These are phyloP conservation scores for Drosophila phalerata DNA, from an alignment of 2,888 invertebrate genomes.

Conservation along the genomic window DNA sequence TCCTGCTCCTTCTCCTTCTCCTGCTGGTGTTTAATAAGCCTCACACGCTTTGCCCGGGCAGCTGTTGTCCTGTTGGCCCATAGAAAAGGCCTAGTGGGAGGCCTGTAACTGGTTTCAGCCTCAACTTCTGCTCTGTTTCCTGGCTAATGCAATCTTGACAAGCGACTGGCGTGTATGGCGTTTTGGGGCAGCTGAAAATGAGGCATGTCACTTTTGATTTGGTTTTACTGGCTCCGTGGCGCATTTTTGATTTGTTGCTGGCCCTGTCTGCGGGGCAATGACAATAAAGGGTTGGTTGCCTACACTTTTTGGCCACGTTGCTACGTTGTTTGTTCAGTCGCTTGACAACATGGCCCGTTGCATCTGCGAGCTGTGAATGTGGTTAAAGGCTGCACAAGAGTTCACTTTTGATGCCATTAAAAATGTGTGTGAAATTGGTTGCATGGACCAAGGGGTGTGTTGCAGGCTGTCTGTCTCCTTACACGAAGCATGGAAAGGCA, in stretches of 20 bases:
- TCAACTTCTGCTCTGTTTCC: constrained; percentile 35
- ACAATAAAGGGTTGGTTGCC: background rate
- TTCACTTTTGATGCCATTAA: constrained; percentile 41
- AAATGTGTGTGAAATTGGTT: constrained; percentile 38
- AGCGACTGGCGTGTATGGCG: constrained; percentile 48
- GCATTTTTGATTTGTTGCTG: constrained; percentile 66
- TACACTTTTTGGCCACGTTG: constrained; percentile 15
- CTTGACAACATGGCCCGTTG: constrained; percentile 35
- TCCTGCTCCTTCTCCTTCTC: background rate
- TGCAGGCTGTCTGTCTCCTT: constrained; percentile 1
- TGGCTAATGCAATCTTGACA: constrained; percentile 78
- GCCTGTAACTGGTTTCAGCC: background rate
- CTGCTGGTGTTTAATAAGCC: constrained; percentile 60
- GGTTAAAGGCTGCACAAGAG: background rate
- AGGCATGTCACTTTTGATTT: constrained; percentile 79
- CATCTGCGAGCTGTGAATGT: background rate
- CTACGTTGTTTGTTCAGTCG: constrained; percentile 54
- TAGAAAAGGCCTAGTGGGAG: background rate
- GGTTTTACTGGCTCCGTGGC: constrained; percentile 59
- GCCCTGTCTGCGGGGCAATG: constrained; percentile 21
- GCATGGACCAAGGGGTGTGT: background rate
- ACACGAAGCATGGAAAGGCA: background rate
- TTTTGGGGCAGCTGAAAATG: constrained; percentile 67
- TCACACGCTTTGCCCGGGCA: constrained; percentile 19
- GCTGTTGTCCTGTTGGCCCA: constrained; percentile 8